Evolutionary conservation across 2,113 vertebrate species (phyloP).

Genomic region (Otis tarda): DNA sequence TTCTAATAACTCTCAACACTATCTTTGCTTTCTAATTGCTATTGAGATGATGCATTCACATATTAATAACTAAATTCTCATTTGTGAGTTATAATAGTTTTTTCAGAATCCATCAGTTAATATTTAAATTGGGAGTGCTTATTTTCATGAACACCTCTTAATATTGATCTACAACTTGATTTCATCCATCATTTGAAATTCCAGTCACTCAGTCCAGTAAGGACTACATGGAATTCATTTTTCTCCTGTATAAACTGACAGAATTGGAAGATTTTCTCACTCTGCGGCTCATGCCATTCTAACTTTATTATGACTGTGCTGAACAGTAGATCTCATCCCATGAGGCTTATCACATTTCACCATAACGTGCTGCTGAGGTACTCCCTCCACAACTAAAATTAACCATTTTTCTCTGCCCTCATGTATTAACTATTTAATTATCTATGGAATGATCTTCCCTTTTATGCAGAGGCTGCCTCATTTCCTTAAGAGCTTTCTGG

Average conservation of each 20-base stretch:
- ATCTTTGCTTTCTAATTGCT: neutral
- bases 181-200: neutral
- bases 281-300: neutral
- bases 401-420: neutral
- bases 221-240: neutral
- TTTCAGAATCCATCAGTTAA: neutral
- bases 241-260: neutral
- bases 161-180: neutral
- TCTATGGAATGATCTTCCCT: neutral
- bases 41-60: neutral
- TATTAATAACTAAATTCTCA: neutral
- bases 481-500: neutral
- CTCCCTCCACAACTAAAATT: neutral
- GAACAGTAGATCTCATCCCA: neutral
- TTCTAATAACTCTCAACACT: neutral
- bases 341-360: neutral
- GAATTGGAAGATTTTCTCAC: neutral
- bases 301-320: neutral
- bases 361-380: neutral
- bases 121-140: neutral
- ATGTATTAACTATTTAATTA: neutral
- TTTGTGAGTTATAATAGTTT: neutral
- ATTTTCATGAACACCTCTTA: neutral
- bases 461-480: neutral
- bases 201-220: neutral